Conservation (phyloP, 2,888 invertebrate species). For the Mystacides longicornis region DNA sequence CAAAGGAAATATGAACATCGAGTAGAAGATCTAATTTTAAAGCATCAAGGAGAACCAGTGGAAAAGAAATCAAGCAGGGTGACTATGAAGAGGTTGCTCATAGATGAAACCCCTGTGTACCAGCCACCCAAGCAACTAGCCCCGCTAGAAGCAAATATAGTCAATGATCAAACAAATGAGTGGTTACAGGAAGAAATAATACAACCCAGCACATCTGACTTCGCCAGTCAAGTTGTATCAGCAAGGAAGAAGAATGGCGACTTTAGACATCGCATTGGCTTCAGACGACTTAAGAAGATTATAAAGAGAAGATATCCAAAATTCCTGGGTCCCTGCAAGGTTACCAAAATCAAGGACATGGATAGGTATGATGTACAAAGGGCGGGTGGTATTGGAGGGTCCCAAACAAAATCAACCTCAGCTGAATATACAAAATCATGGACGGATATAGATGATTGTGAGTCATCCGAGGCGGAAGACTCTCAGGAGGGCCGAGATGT, state of each 20-base stretch:
- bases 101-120: slow-evolving; percentile 29
- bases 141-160: slow-evolving; percentile 25
- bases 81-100: slow-evolving; percentile 29
- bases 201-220: slow-evolving; percentile 30
- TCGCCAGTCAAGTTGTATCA: slow-evolving; percentile 28
- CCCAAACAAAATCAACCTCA: slow-evolving; percentile 27
- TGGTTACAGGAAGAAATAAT: slow-evolving; percentile 31
- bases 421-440: slow-evolving; percentile 29
- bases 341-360: slow-evolving; percentile 28
- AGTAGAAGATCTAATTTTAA: not conserved
- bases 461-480: slow-evolving; percentile 4
- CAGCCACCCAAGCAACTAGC: slow-evolving; percentile 28
- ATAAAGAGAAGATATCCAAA: slow-evolving; percentile 31
- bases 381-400: slow-evolving; percentile 28
- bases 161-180: slow-evolving; percentile 29
- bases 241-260: slow-evolving; percentile 19
- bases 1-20: not conserved
- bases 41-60: not conserved
- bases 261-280: slow-evolving; percentile 32
- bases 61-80: not conserved
- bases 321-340: slow-evolving; percentile 32
- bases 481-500: slow-evolving; percentile 3
- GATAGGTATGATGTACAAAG: slow-evolving; percentile 31
- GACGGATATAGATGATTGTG: slow-evolving; percentile 3
- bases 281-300: slow-evolving; percentile 33